Percentiles rank a stretch among this genome's conserved stretches.
These are phyloP conservation scores for Pholis gunnellus DNA, from an alignment of 2,113 vertebrate species.

Conservation along the genomic window DNA sequence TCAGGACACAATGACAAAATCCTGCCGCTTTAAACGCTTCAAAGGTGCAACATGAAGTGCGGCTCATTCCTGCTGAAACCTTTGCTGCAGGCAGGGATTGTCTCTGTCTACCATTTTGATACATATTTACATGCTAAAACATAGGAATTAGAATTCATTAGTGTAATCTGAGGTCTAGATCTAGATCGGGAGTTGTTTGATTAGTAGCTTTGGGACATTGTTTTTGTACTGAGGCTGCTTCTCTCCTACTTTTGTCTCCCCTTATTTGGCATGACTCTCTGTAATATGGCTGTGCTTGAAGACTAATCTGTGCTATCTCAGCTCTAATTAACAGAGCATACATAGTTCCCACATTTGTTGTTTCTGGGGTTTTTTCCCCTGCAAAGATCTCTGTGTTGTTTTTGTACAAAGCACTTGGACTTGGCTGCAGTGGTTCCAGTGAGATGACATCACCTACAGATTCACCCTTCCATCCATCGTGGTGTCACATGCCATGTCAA, in stretches of 20 bases:
- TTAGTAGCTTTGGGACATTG: slow-evolving; percentile 85
- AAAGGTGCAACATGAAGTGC: slow-evolving; percentile 65
- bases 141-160: slow-evolving; percentile 87
- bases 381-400: slow-evolving; percentile 58
- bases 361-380: slow-evolving; percentile 20
- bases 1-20: slow-evolving; percentile 49
- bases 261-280: slow-evolving; percentile 76
- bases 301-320: slow-evolving; percentile 78
- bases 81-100: slow-evolving; percentile 80
- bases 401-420: slow-evolving; percentile 54
- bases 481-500: slow-evolving; percentile 20
- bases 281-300: slow-evolving; percentile 77
- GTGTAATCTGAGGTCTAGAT: slow-evolving; percentile 83
- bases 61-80: slow-evolving; percentile 70
- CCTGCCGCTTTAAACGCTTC: slow-evolving; percentile 54
- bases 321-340: slow-evolving; percentile 75
- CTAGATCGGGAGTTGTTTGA: slow-evolving; percentile 86
- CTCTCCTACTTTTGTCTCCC: slow-evolving; percentile 80
- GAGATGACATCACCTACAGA: slow-evolving; percentile 27
- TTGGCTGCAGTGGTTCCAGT: slow-evolving; percentile 22
- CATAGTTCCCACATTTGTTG: slow-evolving; percentile 73
- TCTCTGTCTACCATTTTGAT: slow-evolving; percentile 80
- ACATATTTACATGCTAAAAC: slow-evolving; percentile 86
- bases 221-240: slow-evolving; percentile 81
- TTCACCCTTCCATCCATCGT: not conserved